Evolutionary conservation across 2,797 vertebrate genomes (phyloP).

Genomic region (Gorsachius magnificus): DNA sequence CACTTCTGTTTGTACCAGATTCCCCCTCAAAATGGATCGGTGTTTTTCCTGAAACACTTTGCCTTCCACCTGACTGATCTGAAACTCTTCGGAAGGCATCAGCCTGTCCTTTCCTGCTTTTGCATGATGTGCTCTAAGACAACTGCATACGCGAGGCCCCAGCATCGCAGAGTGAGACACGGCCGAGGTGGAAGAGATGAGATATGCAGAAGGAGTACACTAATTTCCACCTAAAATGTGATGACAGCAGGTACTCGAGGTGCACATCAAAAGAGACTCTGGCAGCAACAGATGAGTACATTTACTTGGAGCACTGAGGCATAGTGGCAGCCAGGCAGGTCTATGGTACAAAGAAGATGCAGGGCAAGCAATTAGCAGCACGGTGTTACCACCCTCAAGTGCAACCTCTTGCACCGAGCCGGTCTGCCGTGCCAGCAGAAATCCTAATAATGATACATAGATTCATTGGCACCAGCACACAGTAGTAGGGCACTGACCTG

Average conservation of each 20-base stretch:
- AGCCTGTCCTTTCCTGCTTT: not conserved
- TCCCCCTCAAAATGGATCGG: not conserved
- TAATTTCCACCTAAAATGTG: not conserved
- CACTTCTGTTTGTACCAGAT: not conserved
- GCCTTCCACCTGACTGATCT: not conserved
- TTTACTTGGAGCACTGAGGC: not conserved
- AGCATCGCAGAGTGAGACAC: not conserved
- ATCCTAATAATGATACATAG: not conserved
- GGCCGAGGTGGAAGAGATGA: not conserved
- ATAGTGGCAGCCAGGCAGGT: not conserved
- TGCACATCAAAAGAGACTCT: not conserved
- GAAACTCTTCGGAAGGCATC: not conserved
- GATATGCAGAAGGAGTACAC: not conserved
- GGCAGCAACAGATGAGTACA: not conserved
- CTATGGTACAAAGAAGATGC: not conserved
- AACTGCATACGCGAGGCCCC: accelerated
- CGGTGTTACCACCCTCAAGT: not conserved
- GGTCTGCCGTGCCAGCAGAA: not conserved
- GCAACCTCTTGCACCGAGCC: not conserved
- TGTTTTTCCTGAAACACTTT: not conserved
- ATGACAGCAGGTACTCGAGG: not conserved
- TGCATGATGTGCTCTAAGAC: not conserved
- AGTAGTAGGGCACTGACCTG: not conserved
- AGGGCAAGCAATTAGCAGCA: constrained; percentile 1
- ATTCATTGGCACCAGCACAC: not conserved